Conservation (phyloP, 2,113 vertebrate genomes). For the Stigmatopora nigra region DNA sequence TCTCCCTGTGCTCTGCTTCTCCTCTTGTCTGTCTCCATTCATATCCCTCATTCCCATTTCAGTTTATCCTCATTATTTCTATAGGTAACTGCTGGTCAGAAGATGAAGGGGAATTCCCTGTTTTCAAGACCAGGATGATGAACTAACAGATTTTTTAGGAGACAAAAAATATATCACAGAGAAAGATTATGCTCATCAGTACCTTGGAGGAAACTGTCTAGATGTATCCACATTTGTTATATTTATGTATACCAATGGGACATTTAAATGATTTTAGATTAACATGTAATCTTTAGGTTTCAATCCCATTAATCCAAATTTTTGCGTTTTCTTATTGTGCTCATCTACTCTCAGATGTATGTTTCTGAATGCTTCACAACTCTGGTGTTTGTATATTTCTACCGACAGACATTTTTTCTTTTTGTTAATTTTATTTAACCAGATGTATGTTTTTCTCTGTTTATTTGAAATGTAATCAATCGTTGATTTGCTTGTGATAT, state of each 20-base stretch:
- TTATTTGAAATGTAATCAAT: slow-evolving; percentile 57
- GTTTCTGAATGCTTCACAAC: slow-evolving; percentile 63
- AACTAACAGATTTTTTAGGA: slow-evolving; percentile 46
- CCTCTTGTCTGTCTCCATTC: slow-evolving; percentile 17
- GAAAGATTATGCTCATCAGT: slow-evolving; percentile 42
- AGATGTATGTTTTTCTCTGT: slow-evolving; percentile 51
- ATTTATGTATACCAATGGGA: slow-evolving; percentile 82
- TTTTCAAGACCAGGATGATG: slow-evolving; percentile 67
- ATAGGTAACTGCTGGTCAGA: slow-evolving; percentile 78
- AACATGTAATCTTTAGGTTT: slow-evolving; percentile 47
- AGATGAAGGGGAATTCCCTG: slow-evolving; percentile 57
- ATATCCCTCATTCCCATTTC: slow-evolving; percentile 49
- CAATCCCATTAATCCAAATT: slow-evolving; percentile 38
- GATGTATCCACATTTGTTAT: slow-evolving; percentile 76
- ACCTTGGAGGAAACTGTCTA: slow-evolving; percentile 82
- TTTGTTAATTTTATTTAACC: slow-evolving; percentile 68
- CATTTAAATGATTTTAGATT: slow-evolving; percentile 71
- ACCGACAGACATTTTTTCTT: slow-evolving; percentile 66
- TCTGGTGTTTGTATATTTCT: slow-evolving; percentile 74
- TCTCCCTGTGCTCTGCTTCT: slow-evolving; percentile 20
- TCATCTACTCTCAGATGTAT: slow-evolving; percentile 59
- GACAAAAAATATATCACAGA: slow-evolving; percentile 30
- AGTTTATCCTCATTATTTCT: slow-evolving; percentile 97
- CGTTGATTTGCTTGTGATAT: slow-evolving; percentile 62
- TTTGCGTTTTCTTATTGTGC: slow-evolving; percentile 39